Conservation (phyloP, 2,113 vertebrate species). For the Calidris pugnax region DNA sequence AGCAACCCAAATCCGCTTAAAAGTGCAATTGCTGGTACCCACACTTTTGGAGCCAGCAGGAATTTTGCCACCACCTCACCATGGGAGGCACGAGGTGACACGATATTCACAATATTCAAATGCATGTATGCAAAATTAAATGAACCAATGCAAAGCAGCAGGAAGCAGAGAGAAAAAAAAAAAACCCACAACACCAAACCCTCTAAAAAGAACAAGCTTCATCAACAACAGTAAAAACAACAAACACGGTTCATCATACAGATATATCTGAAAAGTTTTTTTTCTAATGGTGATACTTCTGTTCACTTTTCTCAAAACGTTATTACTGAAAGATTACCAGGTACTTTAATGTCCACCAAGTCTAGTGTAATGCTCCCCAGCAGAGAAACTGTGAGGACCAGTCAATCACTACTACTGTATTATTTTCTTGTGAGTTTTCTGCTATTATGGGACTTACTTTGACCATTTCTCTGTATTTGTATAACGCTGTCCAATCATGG, state of each 20-base stretch:
- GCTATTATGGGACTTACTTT: neutral
- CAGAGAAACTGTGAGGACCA: neutral
- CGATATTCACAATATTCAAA: neutral
- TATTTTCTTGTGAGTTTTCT: neutral
- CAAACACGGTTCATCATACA: neutral
- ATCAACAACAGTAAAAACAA: neutral
- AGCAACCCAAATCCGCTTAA: neutral
- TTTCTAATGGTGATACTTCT: neutral
- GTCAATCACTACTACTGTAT: neutral
- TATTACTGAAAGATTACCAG: neutral
- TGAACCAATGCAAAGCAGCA: neutral
- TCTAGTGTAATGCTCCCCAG: neutral
- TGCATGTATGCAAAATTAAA: neutral
- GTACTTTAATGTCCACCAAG: neutral
- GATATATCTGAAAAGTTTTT: neutral
- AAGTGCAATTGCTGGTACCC: neutral
- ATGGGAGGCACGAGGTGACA: neutral
- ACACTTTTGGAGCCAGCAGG: neutral
- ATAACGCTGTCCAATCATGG: neutral
- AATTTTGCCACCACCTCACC: neutral
- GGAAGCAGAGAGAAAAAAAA: neutral
- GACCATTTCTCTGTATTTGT: neutral
- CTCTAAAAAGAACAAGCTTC: neutral
- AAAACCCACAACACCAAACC: neutral
- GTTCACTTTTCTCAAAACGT: neutral